Conservation (phyloP, 2,888 invertebrate species). For the Aphodius granarius region DNA sequence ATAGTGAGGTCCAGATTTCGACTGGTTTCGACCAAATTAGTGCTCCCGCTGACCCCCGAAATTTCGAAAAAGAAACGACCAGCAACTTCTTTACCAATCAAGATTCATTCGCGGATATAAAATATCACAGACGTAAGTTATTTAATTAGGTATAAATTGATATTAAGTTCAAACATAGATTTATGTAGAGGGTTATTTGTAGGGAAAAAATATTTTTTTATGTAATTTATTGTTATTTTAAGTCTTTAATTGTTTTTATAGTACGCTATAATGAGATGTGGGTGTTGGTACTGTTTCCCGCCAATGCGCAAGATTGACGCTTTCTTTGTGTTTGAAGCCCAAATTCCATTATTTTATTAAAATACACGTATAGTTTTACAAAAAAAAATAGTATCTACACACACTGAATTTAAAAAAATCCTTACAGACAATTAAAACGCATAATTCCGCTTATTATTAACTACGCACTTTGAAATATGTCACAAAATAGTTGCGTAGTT, state of each 20-base stretch:
- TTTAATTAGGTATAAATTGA: background rate
- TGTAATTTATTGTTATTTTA: background rate
- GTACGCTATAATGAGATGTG: background rate
- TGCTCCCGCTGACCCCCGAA: background rate
- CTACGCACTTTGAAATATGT: too few species aligned
- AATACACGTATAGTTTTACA: too few species aligned
- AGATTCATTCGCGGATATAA: background rate
- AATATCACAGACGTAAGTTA: background rate
- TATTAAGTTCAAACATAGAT: too few species aligned
- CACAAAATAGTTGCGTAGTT: too few species aligned
- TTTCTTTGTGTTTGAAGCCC: background rate
- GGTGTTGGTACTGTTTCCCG: conserved; percentile 8
- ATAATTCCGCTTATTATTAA: too few species aligned
- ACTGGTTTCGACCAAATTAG: background rate
- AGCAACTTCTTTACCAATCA: background rate
- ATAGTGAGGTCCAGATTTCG: conserved; percentile 12
- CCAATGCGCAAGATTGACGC: conserved; percentile 10
- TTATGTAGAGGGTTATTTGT: background rate
- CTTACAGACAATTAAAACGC: too few species aligned
- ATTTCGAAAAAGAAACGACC: background rate
- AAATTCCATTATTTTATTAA: background rate
- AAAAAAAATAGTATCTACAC: too few species aligned
- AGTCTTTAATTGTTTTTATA: background rate
- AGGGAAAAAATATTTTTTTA: too few species aligned
- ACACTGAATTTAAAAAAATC: too few species aligned